Conservation (phyloP, 2,888 invertebrate species). For the Podotricha telesiphe region DNA sequence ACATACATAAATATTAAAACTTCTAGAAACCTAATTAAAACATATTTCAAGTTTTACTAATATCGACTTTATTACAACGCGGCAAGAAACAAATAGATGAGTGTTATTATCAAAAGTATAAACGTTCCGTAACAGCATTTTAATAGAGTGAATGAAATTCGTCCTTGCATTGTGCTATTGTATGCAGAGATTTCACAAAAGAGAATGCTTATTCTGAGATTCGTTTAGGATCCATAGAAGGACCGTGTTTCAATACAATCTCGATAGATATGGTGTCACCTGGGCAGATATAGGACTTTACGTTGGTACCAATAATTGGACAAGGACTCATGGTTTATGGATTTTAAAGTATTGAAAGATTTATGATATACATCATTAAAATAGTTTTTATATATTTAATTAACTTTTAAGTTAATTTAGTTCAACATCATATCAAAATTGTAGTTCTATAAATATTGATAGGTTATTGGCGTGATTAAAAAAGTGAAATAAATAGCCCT, state of each 20-base stretch:
- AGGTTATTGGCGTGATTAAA: too few relatives aligned
- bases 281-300: slow-evolving; percentile 44
- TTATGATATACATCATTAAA: not conserved
- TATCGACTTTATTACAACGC: slow-evolving; percentile 35
- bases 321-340: slow-evolving; percentile 9
- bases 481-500: too few relatives aligned
- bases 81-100: slow-evolving; percentile 32
- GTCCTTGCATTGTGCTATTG: slow-evolving; percentile 81
- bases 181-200: slow-evolving; percentile 65
- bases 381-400: too few relatives aligned
- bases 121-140: slow-evolving; percentile 67
- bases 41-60: slow-evolving; percentile 27
- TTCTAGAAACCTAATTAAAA: slow-evolving; percentile 34
- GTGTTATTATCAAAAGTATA: slow-evolving; percentile 28
- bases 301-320: slow-evolving; percentile 12
- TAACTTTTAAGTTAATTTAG: too few relatives aligned
- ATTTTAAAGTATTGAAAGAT: slow-evolving; percentile 11
- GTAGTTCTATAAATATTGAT: too few relatives aligned
- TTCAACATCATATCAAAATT: too few relatives aligned
- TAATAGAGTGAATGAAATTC: slow-evolving; percentile 76
- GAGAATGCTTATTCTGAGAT: slow-evolving; percentile 66
- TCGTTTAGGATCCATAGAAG: slow-evolving; percentile 55
- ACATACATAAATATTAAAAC: slow-evolving; percentile 30
- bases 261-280: slow-evolving; percentile 50
- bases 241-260: slow-evolving; percentile 49